Evolutionary conservation across 2,113 vertebrate species (phyloP).

Genomic region (Sterna hirundo): DNA sequence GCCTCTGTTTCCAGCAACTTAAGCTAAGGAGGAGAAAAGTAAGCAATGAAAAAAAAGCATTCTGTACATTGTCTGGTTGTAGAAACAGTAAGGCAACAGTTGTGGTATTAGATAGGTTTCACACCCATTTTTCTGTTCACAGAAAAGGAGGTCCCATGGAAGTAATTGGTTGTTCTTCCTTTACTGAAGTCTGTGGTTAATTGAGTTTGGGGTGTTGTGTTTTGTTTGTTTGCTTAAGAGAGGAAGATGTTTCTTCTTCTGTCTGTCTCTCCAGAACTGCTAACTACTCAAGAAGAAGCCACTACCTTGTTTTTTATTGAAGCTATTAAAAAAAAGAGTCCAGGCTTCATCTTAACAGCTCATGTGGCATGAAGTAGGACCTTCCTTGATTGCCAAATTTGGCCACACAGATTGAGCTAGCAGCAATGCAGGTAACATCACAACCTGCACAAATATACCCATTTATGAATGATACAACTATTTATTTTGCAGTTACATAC

Average conservation of each 20-base stretch:
- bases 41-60: neutral
- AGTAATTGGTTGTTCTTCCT: neutral
- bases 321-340: neutral
- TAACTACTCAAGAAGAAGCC: neutral
- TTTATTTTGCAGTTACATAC: neutral
- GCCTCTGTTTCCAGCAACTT: neutral
- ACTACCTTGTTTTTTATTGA: neutral
- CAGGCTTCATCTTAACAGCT: neutral
- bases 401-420: neutral
- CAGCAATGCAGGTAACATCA: neutral
- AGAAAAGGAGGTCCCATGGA: neutral
- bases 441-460: neutral
- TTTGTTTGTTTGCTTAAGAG: neutral
- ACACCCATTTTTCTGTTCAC: neutral
- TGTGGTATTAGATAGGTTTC: neutral
- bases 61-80: neutral
- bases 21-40: neutral
- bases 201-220: neutral
- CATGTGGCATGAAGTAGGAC: neutral
- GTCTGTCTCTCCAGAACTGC: neutral
- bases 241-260: neutral
- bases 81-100: neutral
- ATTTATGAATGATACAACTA: neutral
- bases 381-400: neutral
- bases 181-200: neutral